Base-by-base conservation (phyloP, 2,113 vertebrate genomes). In the Macaca mulatta region DNA sequence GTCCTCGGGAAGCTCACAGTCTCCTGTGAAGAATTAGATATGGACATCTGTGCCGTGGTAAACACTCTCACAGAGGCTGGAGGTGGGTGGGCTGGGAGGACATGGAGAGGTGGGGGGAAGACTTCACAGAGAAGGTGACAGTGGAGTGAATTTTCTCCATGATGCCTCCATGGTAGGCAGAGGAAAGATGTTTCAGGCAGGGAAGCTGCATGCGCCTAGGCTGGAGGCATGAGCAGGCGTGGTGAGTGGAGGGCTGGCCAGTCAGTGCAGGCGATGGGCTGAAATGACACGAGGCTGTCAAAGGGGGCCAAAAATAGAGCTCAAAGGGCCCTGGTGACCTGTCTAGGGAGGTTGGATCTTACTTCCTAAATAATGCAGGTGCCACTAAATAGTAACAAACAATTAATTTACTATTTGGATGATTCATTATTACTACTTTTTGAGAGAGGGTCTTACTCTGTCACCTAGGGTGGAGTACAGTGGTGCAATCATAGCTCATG, bases 211-310 rank as follows among this genome's bases (percentile, higher is more conserved):
- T 14, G 23, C 14, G 7, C 10, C 59, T 23, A 52, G 70, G 32
- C 57, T 64, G 11, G 72, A 67, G 32, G 17, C 4, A 0, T 0
- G 1, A 38, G n/a, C 8, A n/a, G n/a, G 9, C 0, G 0, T 0
- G 3, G 77, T 7, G 14, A 25, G 14, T 2, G 20, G 3, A 27
- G 52, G 2, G 1, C 11, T 3, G 81, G 55, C 23, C 59, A 52
- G 38, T 1, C 3, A 7, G 30, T 2, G 13, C 10, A 18, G 1
- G 17, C 6, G 8, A n/a, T 5, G 6, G 18, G 27, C 35, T 22
- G 17, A 1, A 6, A n/a, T 22, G 38, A 16, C 1, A 0, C 0
- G 8, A 38, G 35, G 23, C 6, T 57, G n/a, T n/a, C 61, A 38
- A 14, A 50, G 79, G 79, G 50, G 83, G 8, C 13, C 7, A 13